Conservation (phyloP, 2,888 invertebrate species). For the Temnothorax unifasciatus region DNA sequence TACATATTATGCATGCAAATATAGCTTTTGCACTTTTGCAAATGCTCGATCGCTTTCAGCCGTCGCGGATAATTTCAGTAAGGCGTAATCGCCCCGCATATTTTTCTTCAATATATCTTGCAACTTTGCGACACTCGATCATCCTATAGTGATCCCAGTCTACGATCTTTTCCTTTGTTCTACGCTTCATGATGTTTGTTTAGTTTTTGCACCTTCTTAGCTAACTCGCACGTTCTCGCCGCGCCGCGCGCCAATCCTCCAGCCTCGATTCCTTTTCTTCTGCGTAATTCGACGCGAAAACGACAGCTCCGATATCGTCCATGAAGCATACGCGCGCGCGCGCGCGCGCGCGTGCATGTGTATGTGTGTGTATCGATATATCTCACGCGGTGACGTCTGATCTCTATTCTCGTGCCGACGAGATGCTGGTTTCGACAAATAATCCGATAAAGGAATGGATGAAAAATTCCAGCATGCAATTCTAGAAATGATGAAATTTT, state of each 20-base stretch:
- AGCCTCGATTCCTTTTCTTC: conserved; percentile 4
- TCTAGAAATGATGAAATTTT: not conserved
- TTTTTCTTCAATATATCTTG: not conserved
- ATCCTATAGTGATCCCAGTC: not conserved
- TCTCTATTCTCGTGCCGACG: conserved; percentile 13
- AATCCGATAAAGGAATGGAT: not conserved
- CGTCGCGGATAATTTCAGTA: not conserved
- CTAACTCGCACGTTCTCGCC: not conserved
- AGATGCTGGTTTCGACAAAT: not conserved
- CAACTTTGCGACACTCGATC: conserved; percentile 28
- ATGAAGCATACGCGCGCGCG: not conserved
- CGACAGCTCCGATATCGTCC: conserved; percentile 25
- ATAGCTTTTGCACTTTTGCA: not conserved
- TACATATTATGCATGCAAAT: not conserved
- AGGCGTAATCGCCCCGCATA: not conserved
- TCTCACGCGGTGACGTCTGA: conserved; percentile 4
- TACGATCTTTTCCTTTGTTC: not conserved
- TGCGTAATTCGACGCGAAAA: conserved; percentile 30
- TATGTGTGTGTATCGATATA: not conserved
- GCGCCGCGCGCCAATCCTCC: not conserved
- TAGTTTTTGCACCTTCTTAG: conserved; percentile 5
- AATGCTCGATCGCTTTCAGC: not conserved
- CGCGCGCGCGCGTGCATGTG: accelerated
- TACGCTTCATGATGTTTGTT: not conserved
- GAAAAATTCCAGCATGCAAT: not conserved